Evolutionary conservation across 2,888 invertebrate species (phyloP).

Genomic region (Epiblema foenella): DNA sequence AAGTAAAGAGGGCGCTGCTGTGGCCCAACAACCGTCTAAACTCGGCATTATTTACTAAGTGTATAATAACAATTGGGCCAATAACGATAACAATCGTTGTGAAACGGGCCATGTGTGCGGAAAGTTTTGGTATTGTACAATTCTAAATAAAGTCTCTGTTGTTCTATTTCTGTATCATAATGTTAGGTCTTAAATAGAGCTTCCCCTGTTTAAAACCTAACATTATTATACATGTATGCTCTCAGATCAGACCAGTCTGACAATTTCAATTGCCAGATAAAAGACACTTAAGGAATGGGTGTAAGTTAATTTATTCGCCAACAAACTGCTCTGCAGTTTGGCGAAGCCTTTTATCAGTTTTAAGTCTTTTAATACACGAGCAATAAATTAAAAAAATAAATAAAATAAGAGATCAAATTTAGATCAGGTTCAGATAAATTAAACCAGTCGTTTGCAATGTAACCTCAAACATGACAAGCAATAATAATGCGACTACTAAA

Average conservation of each 20-base stretch:
- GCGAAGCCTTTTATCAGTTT: too few relatives aligned
- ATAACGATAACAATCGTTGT: constrained; percentile 6
- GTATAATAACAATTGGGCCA: constrained; percentile 32
- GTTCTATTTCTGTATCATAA: not conserved
- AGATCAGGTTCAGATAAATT: too few relatives aligned
- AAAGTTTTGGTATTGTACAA: not conserved
- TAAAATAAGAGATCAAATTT: too few relatives aligned
- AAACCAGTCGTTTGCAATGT: not conserved
- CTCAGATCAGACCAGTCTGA: too few relatives aligned
- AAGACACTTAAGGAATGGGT: too few relatives aligned
- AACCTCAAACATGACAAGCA: not conserved
- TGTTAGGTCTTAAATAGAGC: not conserved
- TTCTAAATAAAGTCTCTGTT: not conserved
- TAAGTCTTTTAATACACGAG: too few relatives aligned
- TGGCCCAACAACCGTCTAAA: constrained; percentile 5
- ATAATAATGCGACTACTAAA: not conserved
- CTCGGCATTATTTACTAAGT: constrained; percentile 23
- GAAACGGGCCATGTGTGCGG: constrained; percentile 1
- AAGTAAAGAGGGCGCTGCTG: constrained; percentile 2
- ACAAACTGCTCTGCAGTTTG: too few relatives aligned
- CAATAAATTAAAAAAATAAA: too few relatives aligned
- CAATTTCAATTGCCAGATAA: too few relatives aligned
- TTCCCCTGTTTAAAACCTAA: too few relatives aligned
- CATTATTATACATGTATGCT: too few relatives aligned
- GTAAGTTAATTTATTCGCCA: too few relatives aligned